Evolutionary conservation across 2,113 vertebrate species (phyloP).

Genomic region (Oplegnathus fasciatus): DNA sequence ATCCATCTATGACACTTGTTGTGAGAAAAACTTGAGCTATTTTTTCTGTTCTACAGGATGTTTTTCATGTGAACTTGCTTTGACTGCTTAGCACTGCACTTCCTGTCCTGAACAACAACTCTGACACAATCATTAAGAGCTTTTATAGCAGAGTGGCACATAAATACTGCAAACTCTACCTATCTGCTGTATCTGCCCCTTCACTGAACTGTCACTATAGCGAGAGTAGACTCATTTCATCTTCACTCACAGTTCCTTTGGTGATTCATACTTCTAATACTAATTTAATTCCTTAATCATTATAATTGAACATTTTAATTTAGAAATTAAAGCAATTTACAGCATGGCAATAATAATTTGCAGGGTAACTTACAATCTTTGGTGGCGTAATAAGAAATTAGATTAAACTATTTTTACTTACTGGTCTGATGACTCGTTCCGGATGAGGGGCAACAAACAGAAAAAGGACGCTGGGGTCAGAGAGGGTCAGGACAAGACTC

Average conservation of each 20-base stretch:
- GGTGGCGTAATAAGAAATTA: slow-evolving; percentile 27
- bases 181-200: neutral
- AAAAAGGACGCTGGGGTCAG: neutral
- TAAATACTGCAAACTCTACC: neutral
- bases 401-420: slow-evolving; percentile 24
- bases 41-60: slow-evolving; percentile 35
- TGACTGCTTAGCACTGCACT: slow-evolving; percentile 17
- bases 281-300: slow-evolving; percentile 61
- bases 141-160: slow-evolving; percentile 12
- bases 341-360: slow-evolving; percentile 44
- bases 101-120: slow-evolving; percentile 50
- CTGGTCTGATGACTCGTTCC: neutral
- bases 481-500: neutral
- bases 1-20: neutral
- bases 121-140: slow-evolving; percentile 28
- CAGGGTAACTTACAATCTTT: slow-evolving; percentile 43
- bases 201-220: neutral
- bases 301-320: slow-evolving; percentile 71
- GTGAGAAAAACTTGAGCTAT: neutral
- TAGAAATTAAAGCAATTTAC: slow-evolving; percentile 57
- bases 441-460: neutral
- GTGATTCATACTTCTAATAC: slow-evolving; percentile 45
- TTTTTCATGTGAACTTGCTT: slow-evolving; percentile 46
- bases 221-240: slow-evolving; percentile 4
- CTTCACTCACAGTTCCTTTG: slow-evolving; percentile 19